Base-by-base conservation (phyloP, 2,888 invertebrate species). In the Clepsis dumicolana region DNA sequence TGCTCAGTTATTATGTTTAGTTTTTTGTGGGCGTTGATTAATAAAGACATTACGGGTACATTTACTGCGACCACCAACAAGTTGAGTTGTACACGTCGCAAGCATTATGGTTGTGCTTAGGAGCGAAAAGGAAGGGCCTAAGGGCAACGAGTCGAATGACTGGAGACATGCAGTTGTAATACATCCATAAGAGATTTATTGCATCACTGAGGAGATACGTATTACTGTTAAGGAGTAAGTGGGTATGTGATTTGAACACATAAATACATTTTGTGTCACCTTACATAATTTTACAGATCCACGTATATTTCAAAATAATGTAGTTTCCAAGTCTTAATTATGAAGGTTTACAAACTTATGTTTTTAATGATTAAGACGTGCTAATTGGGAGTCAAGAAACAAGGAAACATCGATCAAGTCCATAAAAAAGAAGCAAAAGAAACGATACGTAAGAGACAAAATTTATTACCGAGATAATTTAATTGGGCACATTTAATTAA, bases 41-140 rank as follows among this genome's bases (percentile, higher is more conserved):
- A 79, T 78, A 70, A 75, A 79, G 77, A 76, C 77, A 78, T 78
- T 78, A 77, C 68, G 71, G 73, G 73, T 76, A 78, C 74, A 74
- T 78, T 77, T 75, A 75, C 75, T 72, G 71, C 54, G 69, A 71
- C 56, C 54, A 64, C 64, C 67, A 62, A 52, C 67, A 53, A 64
- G 53, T 52, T 35, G 61, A 68, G 50, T 41, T 69, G 38, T 38
- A 52, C 63, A 64, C 64, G 68, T 68, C 68, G 63, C 57, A 64
- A 62, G 48, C 56, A 38, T 67, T 67, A 67, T 63, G 35, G 56
- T 50, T 62, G 62, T 57, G 63, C 52, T 68, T 53, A 53, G 52
- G 41, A 29, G 41, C 41, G 44, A 57, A 52, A 64, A 68, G 59
- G 50, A 67, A 63, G 25, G 52, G 57, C 68, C 59, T 53, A 64